Percentiles rank a stretch among this genome's conserved stretches.
Conservation (phyloP, 2,797 vertebrate genomes). For the Macrochelys suwanniensis region DNA sequence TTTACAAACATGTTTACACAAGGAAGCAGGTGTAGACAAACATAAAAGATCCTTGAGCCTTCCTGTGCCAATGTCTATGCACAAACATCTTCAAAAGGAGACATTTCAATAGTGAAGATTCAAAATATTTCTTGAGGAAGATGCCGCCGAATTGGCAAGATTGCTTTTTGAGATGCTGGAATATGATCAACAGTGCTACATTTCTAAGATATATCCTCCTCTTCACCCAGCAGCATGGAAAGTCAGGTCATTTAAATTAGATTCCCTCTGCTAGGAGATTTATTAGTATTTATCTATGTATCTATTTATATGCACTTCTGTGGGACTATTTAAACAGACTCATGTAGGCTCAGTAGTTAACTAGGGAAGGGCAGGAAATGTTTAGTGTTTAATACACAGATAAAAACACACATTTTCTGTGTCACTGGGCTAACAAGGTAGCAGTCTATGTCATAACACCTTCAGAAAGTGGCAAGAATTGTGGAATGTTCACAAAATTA, state of each 20-base stretch:
- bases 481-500: background rate
- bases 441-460: background rate
- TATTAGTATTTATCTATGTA: background rate
- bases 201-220: background rate
- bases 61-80: background rate
- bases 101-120: background rate
- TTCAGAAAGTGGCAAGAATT: background rate
- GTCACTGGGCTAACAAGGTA: background rate
- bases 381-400: background rate
- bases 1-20: background rate
- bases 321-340: background rate
- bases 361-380: background rate
- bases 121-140: background rate
- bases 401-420: background rate
- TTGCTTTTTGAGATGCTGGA: background rate
- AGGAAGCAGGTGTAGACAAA: background rate
- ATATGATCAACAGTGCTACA: rapidly evolving
- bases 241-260: background rate
- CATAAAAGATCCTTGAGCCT: background rate
- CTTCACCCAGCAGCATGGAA: background rate
- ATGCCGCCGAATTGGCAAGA: background rate
- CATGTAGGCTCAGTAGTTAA: background rate
- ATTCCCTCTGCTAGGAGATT: background rate
- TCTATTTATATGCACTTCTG: background rate
- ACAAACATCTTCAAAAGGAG: background rate